phyloP scores from a whole-genome alignment of 2,888 invertebrate species.

The Invenusta paracnida region DNA sequence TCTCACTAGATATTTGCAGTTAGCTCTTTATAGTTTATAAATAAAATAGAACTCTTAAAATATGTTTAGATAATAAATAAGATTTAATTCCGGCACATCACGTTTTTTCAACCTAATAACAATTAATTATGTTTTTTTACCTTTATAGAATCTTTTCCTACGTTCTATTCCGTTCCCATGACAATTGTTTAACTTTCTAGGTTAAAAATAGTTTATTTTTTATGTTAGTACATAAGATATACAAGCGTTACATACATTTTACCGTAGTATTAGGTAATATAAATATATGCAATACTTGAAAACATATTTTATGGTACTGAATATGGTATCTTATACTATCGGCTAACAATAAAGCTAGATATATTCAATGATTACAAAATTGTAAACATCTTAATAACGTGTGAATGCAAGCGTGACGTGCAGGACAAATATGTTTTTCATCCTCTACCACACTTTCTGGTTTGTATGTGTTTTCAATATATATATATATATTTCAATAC shows the following conservation, averaged over 20 bases:
- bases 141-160: not conserved
- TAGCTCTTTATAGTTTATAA: conserved; percentile 3
- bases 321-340: conserved; percentile 29
- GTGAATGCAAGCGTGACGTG: conserved; percentile 12
- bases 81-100: not conserved
- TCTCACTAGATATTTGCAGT: too few species aligned
- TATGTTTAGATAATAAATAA: conserved; percentile 5
- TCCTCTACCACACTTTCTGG: not conserved
- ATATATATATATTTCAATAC: not conserved
- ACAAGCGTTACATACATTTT: not conserved
- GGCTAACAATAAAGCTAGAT: conserved; percentile 2
- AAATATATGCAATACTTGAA: not conserved
- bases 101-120: not conserved
- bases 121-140: not conserved
- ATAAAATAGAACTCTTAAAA: not conserved
- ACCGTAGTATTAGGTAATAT: not conserved
- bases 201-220: conserved; percentile 10
- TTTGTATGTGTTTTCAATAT: conserved; percentile 7
- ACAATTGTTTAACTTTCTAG: not conserved
- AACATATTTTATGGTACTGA: conserved; percentile 1
- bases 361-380: conserved; percentile 4
- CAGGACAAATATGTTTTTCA: conserved; percentile 13
- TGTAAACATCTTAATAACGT: not conserved
- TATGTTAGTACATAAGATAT: not conserved
- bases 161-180: not conserved